A percentile compares a stretch with the other conserved stretches of the same genome.
Evolutionary conservation across 2,888 invertebrate genomes (phyloP).

Genomic region (Mystacides longicornis): DNA sequence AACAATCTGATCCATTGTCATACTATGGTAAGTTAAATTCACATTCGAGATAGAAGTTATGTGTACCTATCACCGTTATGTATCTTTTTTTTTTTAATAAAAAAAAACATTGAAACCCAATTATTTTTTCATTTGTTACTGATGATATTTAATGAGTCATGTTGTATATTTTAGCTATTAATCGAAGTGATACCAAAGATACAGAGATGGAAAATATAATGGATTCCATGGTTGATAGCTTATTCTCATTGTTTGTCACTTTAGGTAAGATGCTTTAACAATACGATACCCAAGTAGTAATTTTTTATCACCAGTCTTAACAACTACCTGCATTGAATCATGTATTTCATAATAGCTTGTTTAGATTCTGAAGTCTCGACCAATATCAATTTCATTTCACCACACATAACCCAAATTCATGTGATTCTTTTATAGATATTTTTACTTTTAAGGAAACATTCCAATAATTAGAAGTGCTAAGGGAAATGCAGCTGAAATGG

Average conservation of each 20-base stretch:
- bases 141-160: no score
- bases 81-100: conserved; percentile 14
- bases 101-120: neutral
- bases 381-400: no score
- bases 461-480: conserved; percentile 89
- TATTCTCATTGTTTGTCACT: conserved; percentile 97
- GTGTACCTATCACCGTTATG: no score
- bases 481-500: conserved; percentile 98
- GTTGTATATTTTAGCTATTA: conserved; percentile 63
- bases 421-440: neutral
- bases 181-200: conserved; percentile 88
- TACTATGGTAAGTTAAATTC: conserved; percentile 87
- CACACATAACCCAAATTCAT: no score
- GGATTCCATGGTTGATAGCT: conserved; percentile 89
- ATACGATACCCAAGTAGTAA: no score
- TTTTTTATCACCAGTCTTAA: no score
- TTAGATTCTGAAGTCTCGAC: no score
- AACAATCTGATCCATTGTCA: conserved; percentile 82
- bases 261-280: no score
- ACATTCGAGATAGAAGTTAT: no score
- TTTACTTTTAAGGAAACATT: conserved; percentile 54
- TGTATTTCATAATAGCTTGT: no score
- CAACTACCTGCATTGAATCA: no score
- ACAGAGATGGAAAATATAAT: conserved; percentile 92
- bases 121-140: neutral